Evolutionary conservation across 1,140 invertebrate species (phyloP).

Genomic region (Homalodisca vitripennis): DNA sequence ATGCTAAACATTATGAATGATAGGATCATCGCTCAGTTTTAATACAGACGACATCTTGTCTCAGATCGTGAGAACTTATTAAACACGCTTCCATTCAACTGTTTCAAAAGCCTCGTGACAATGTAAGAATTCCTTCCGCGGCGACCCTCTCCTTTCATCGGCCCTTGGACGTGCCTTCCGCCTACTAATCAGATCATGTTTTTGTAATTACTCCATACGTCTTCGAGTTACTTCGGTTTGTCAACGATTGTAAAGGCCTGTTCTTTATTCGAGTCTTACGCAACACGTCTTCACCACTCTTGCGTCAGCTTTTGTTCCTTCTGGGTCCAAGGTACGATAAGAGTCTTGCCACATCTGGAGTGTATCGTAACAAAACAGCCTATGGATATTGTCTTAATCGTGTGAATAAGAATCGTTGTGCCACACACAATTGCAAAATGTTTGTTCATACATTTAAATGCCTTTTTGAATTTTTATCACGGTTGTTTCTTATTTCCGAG

Average conservation of each 20-base stretch:
- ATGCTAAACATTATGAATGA: slow-evolving; percentile 22
- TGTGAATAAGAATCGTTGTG: too few relatives aligned
- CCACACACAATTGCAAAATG: too few relatives aligned
- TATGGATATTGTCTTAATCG: too few relatives aligned
- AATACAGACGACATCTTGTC: slow-evolving; percentile 7
- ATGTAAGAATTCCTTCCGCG: slow-evolving; percentile 16
- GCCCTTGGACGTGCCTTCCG: not conserved
- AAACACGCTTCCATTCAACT: slow-evolving; percentile 19
- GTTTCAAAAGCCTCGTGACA: not conserved
- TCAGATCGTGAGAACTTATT: slow-evolving; percentile 25
- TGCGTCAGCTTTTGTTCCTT: not conserved
- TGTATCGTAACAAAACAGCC: too few relatives aligned
- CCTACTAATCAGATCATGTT: slow-evolving; percentile 17
- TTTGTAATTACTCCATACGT: slow-evolving; percentile 17
- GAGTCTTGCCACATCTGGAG: too few relatives aligned
- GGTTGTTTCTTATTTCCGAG: too few relatives aligned
- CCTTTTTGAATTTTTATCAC: too few relatives aligned
- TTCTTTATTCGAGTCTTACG: not conserved
- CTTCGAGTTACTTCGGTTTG: not conserved
- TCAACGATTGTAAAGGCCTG: not conserved
- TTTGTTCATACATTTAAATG: too few relatives aligned
- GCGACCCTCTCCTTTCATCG: not conserved
- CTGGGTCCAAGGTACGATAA: too few relatives aligned
- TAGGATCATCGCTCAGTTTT: slow-evolving; percentile 8
- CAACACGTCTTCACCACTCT: too few relatives aligned